A percentile compares a stretch with the other conserved stretches of the same genome.
Conservation (phyloP, 1,140 invertebrate species). For the Elymnias hypermnestra region DNA sequence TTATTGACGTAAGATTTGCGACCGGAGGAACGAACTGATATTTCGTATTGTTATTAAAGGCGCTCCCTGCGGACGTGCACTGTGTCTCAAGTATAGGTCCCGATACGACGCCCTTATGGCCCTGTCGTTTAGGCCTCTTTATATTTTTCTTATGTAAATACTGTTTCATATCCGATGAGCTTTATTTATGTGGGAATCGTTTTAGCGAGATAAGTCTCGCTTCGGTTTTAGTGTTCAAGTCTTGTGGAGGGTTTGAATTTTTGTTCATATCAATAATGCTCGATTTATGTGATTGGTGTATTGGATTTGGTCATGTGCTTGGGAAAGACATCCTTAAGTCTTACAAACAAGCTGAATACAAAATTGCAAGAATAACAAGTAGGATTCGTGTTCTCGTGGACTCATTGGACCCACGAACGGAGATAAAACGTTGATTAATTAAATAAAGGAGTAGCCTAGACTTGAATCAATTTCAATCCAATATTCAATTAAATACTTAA, state of each 20-base stretch:
- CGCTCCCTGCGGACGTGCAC: conserved; percentile 59
- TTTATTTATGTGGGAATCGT: conserved; percentile 76
- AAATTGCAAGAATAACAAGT: too few species aligned
- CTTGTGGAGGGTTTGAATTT: conserved; percentile 61
- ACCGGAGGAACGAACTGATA: conserved; percentile 76
- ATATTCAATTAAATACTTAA: too few species aligned
- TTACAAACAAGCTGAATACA: too few species aligned
- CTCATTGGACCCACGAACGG: too few species aligned
- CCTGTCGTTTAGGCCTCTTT: conserved; percentile 73
- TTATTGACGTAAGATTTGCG: conserved; percentile 75
- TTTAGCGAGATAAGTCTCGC: conserved; percentile 70
- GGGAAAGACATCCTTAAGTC: not conserved
- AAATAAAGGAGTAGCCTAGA: too few species aligned
- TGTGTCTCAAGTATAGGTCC: conserved; percentile 41
- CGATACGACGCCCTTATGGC: conserved; percentile 61
- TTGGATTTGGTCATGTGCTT: not conserved
- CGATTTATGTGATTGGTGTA: conserved; percentile 38
- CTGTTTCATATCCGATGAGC: conserved; percentile 73
- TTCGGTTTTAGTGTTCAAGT: conserved; percentile 53
- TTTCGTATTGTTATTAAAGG: conserved; percentile 75
- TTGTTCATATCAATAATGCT: conserved; percentile 24
- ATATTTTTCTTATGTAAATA: conserved; percentile 76
- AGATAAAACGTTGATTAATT: too few species aligned
- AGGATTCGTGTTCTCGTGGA: too few species aligned
- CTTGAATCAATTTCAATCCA: too few species aligned